Evolutionary conservation across 2,888 invertebrate genomes (phyloP).

Genomic region (Steinernema hermaphroditum): DNA sequence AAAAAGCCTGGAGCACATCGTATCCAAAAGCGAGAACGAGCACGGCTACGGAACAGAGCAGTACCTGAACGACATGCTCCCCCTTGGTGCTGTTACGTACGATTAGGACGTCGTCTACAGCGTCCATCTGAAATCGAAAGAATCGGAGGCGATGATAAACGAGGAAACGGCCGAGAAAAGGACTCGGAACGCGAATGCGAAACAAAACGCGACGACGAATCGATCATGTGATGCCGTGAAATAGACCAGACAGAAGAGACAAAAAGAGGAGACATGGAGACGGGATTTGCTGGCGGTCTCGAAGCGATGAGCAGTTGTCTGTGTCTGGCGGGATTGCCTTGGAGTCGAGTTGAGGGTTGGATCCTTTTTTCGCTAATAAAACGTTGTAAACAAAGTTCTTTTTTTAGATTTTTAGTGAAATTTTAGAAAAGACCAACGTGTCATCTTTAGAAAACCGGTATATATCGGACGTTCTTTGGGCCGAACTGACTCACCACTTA

Average conservation of each 20-base stretch:
- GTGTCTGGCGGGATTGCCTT: neutral
- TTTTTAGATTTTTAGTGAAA: no score
- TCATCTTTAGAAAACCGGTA: no score
- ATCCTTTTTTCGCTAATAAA: no score
- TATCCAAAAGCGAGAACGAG: slow-evolving; percentile 22
- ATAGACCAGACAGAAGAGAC: neutral
- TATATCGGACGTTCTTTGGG: no score
- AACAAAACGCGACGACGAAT: neutral
- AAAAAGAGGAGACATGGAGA: neutral
- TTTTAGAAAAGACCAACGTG: no score
- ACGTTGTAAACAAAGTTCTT: no score
- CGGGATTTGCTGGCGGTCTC: neutral
- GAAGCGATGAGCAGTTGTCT: neutral
- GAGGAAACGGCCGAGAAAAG: neutral
- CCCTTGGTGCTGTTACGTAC: neutral
- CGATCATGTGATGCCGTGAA: slow-evolving; percentile 26
- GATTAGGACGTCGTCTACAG: neutral
- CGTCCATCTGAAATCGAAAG: slow-evolving; percentile 6
- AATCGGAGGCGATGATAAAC: neutral
- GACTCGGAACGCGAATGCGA: neutral
- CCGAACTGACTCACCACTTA: no score
- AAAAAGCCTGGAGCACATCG: neutral
- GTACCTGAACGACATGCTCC: neutral
- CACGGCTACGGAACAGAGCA: neutral
- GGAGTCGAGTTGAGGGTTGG: neutral